Base-by-base conservation (phyloP, 1,140 invertebrate genomes). In the Pogonognathellus flavescens region DNA sequence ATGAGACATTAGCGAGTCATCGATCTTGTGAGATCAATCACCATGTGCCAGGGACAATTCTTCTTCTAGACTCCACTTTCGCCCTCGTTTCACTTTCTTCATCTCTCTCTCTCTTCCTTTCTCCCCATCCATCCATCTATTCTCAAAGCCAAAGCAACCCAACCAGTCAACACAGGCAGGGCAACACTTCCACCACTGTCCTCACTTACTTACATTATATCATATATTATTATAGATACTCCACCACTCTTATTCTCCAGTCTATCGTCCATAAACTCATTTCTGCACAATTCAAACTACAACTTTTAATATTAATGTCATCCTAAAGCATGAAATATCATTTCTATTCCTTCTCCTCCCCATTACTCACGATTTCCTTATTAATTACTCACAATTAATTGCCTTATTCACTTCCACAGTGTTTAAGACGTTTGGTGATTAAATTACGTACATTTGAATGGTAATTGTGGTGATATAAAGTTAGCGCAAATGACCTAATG, bases 1-100 rank as follows among this genome's bases (percentile, higher is more conserved):
- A 87, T 86, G 86, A 87, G 83, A 87, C 85, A 86, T 88, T 85
- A 87, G 85, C 85, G 87, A 87, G 84, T 88, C 83, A 87, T 86
- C 87, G 87, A 88, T 88, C 87, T 88, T 88, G 57, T 52, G 59
- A 88, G 85, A 88, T 88, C 87, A 86, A 88, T 88, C 87, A 88
- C 87, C 66, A 85, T 88, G 85, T 85, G 85, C 85, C 85, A 85
- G 50, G 49, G 84, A 84, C 82, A 84, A 87, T 85, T 84, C 81
- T 85, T 83, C 83, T 50, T 82, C 76, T n/a, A 31, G 50, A 59
- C 83, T 76, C 60, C 41, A 59, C 84, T 66, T 66, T 72, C 59
- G 72, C 82, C 72, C 53, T 86, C 70, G 25, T 76, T 53, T 72
- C 20, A 50, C 53, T 85, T 82, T 81, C 57, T 66, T 82, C 31